Conservation (phyloP, 1,140 invertebrate genomes). For the Lamellibrachia luymesi region DNA sequence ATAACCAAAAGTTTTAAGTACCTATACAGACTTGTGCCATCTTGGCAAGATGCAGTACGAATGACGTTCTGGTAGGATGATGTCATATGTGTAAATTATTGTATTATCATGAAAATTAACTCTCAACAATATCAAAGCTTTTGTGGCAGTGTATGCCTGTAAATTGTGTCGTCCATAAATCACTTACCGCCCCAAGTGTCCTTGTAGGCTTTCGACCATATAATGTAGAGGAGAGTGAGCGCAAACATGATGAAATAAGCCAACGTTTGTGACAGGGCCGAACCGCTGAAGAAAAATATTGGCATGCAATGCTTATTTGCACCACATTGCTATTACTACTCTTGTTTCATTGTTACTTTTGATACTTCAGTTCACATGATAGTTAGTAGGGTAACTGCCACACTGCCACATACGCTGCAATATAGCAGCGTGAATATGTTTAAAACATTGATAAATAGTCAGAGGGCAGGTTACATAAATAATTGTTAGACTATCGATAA, state of each 20-base stretch:
- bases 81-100: too few species aligned
- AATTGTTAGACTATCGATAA: too few species aligned
- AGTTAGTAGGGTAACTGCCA: not conserved
- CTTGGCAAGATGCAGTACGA: too few species aligned
- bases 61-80: too few species aligned
- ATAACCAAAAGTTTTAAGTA: too few species aligned
- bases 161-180: not conserved
- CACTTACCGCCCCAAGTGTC: slow-evolving; percentile 25
- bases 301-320: not conserved
- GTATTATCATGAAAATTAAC: not conserved
- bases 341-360: not conserved
- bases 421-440: not conserved
- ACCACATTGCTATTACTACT: not conserved
- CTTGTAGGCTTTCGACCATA: slow-evolving; percentile 19
- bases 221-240: slow-evolving; percentile 22
- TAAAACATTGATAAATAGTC: too few species aligned
- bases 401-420: not conserved
- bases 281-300: slow-evolving; percentile 23
- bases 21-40: too few species aligned
- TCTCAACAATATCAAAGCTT: not conserved
- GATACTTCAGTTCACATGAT: not conserved
- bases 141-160: not conserved
- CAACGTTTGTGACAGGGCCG: slow-evolving; percentile 17
- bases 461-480: too few species aligned
- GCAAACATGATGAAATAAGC: slow-evolving; percentile 12